phyloP scores from a whole-genome alignment of 2,888 invertebrate species.

The Nomada flava region DNA sequence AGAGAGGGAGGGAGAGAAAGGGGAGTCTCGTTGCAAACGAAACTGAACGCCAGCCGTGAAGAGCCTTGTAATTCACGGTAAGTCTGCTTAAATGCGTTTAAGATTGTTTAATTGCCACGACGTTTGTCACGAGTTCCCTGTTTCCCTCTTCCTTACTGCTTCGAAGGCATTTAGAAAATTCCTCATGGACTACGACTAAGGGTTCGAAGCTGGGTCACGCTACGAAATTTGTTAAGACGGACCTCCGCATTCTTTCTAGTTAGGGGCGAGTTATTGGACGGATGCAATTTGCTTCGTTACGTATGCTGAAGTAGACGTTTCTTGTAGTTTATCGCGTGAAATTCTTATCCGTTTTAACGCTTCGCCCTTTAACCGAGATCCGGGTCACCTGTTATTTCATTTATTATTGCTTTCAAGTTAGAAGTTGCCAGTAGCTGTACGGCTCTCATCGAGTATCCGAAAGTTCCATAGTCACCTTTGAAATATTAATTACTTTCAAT shows the following conservation, averaged over 20 bases:
- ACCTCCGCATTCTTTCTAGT: conserved; percentile 39
- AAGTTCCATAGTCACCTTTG: no score
- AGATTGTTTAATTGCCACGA: conserved; percentile 33
- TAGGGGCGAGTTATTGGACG: conserved; percentile 37
- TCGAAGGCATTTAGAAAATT: conserved; percentile 18
- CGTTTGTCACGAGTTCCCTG: conserved; percentile 24
- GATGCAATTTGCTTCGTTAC: conserved; percentile 35
- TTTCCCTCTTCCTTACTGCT: not conserved
- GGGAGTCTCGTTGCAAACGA: conserved; percentile 4
- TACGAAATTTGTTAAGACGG: conserved; percentile 21
- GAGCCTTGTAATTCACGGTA: not conserved
- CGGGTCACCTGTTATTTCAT: not conserved
- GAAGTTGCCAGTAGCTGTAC: no score
- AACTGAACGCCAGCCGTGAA: not conserved
- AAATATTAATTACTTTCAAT: no score
- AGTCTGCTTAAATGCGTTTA: not conserved
- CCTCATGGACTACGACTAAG: conserved; percentile 13
- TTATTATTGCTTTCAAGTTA: no score
- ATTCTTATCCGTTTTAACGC: conserved; percentile 17
- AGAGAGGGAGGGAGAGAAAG: not conserved
- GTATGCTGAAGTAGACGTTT: conserved; percentile 18
- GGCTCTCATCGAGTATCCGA: no score
- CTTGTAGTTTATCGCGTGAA: not conserved
- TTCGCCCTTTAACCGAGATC: conserved; percentile 18
- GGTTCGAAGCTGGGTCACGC: not conserved